phyloP scores from a whole-genome alignment of 2,113 vertebrate species.

The Nannobrachium achirus region DNA sequence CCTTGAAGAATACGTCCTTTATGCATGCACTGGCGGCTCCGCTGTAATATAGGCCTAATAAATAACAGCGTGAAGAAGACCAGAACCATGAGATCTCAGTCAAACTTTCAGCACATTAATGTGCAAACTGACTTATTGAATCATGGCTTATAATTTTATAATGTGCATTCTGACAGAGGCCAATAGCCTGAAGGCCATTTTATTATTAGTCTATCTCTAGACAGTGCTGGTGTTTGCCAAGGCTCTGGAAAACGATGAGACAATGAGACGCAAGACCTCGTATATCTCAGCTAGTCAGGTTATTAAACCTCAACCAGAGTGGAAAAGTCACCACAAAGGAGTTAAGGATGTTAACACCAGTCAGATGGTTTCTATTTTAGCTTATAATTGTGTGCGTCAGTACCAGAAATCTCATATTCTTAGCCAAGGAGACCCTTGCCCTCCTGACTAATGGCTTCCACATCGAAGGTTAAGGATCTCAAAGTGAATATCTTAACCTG shows the following conservation, averaged over 20 bases:
- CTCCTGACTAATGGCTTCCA: constrained; percentile 73
- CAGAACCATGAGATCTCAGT: constrained; percentile 66
- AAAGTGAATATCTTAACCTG: constrained; percentile 68
- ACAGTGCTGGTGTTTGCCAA: constrained; percentile 32
- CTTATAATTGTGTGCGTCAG: constrained; percentile 54
- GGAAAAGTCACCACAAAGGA: constrained; percentile 49
- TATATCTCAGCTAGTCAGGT: constrained; percentile 39
- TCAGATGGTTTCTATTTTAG: constrained; percentile 74
- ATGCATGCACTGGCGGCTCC: constrained; percentile 44
- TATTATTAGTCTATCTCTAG: constrained; percentile 2
- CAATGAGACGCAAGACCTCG: constrained; percentile 35
- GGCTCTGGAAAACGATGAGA: constrained; percentile 30
- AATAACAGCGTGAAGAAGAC: constrained; percentile 59
- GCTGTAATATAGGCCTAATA: constrained; percentile 56
- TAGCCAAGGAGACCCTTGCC: constrained; percentile 57
- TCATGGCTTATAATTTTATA: constrained; percentile 60
- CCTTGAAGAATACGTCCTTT: constrained; percentile 54
- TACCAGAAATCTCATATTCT: constrained; percentile 61
- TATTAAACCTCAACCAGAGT: constrained; percentile 42
- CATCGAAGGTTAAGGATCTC: constrained; percentile 64
- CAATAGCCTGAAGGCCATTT: constrained; percentile 28
- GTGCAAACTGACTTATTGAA: constrained; percentile 70
- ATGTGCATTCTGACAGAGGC: constrained; percentile 57
- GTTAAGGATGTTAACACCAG: constrained; percentile 71
- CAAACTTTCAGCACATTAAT: constrained; percentile 64